Conservation (phyloP, 2,113 vertebrate genomes). For the Alces alces region DNA sequence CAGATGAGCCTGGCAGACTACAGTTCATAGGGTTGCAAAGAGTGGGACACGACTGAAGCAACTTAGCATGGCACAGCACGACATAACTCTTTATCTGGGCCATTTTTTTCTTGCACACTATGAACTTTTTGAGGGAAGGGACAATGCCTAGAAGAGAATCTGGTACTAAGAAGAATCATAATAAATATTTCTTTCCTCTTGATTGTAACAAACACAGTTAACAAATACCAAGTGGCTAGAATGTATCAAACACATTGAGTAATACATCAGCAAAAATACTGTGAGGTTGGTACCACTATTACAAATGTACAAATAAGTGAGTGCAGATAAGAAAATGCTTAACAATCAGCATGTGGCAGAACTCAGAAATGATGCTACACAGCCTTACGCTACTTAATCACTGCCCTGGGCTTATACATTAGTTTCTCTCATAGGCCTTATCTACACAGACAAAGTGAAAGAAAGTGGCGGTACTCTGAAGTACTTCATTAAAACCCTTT, state of each 20-base stretch:
- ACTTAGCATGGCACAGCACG: fast-evolving
- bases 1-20: not conserved
- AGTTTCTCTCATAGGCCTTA: not conserved
- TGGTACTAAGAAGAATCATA: not conserved
- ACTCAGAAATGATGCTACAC: not conserved
- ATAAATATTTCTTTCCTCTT: not conserved
- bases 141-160: not conserved
- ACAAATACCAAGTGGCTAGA: not conserved
- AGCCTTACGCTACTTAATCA: not conserved
- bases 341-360: not conserved
- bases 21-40: not conserved
- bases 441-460: not conserved
- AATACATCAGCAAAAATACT: not conserved
- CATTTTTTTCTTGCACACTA: not conserved
- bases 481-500: not conserved
- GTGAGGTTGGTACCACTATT: not conserved
- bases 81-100: not conserved
- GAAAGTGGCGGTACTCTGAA: not conserved
- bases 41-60: not conserved
- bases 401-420: not conserved
- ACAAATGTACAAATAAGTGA: not conserved
- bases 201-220: not conserved
- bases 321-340: not conserved
- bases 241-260: not conserved
- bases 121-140: not conserved